A percentile compares a stretch with the other conserved stretches of the same genome.
Evolutionary conservation across 2,113 vertebrate genomes (phyloP).

Genomic region (Halcyon malimbica): DNA sequence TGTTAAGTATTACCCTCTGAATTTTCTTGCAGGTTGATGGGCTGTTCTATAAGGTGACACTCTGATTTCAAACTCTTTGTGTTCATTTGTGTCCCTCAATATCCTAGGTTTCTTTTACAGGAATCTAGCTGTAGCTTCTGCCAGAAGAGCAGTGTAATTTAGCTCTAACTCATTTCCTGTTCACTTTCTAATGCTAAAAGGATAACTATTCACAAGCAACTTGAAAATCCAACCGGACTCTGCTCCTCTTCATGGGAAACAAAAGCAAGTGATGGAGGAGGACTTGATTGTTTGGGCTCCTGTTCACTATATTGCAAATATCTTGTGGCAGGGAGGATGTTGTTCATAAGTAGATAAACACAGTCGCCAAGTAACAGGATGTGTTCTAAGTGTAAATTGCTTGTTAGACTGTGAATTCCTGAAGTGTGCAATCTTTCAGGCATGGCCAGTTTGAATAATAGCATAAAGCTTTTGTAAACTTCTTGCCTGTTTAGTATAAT

Average conservation of each 20-base stretch:
- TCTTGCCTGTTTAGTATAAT: not conserved
- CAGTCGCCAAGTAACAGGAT: not conserved
- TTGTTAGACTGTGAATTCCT: not conserved
- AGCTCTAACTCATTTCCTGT: slow-evolving; percentile 64
- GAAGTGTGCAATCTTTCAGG: not conserved
- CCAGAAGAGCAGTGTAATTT: slow-evolving; percentile 55
- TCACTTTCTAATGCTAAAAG: slow-evolving; percentile 66
- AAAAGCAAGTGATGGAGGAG: not conserved
- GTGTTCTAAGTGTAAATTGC: not conserved
- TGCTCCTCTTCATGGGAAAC: not conserved
- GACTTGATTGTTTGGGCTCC: not conserved
- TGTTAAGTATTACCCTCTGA: slow-evolving; percentile 75
- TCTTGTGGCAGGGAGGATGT: not conserved
- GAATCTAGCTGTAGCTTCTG: slow-evolving; percentile 76
- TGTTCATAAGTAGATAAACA: not conserved
- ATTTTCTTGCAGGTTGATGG: slow-evolving; percentile 90
- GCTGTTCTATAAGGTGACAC: slow-evolving; percentile 84
- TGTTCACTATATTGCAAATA: not conserved
- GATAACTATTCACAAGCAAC: slow-evolving; percentile 24
- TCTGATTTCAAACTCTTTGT: slow-evolving; percentile 78
- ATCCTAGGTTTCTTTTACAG: slow-evolving; percentile 77
- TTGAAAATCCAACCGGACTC: slow-evolving; percentile 63
- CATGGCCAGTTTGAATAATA: not conserved
- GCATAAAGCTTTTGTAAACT: not conserved
- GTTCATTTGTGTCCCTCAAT: slow-evolving; percentile 69